Base-by-base conservation (phyloP, 2,797 vertebrate species). In the Hephaestus fuliginosus region DNA sequence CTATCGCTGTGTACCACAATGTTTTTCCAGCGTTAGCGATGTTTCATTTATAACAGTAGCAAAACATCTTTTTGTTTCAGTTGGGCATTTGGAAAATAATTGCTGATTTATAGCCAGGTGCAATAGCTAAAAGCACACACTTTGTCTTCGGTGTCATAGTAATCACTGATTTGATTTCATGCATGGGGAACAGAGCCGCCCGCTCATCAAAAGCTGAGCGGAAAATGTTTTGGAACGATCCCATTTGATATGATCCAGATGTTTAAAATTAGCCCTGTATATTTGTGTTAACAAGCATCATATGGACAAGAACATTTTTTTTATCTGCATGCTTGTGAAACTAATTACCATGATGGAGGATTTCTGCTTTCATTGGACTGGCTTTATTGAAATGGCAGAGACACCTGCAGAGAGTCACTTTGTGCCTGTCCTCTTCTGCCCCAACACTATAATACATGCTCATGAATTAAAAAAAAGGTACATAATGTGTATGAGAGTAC, bases 111-210 rank as follows among this genome's bases (percentile, higher is more conserved):
- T 66, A 44, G 43, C 69, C 80, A 90, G 67, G 71, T 89, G 83
- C 65, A 86, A 87, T 74, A 41, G 70, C 84, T 86, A 75, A 88
- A 89, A 93, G 81, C 83, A 83, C 78, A 89, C 82, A 79, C 77
- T 93, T 82, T 90, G 78, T 89, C 84, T 85, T 90, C 78, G 48
- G 69, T 74, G 87, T 82, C 85, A 80, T 84, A 84, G 83, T 90
- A 84, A 88, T 92, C 85, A 94, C 87, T 87, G 88, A 92, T 88
- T 93, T 82, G 62, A 89, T 86, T 91, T 87, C 81, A 90, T 80
- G 76, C 76, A 74, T 11, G 60, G 51, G 39, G 71, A 90, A 83
- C 86, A 87, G 75, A 92, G 75, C 25, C 25, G 25, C 25, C 76
- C 78, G 89, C 78, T 80, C 61, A 81, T 94, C 91, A 93, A 71